Percentiles rank a stretch among this genome's conserved stretches.
Evolutionary conservation across 2,113 vertebrate species (phyloP).

Genomic region (Hyla sarda): DNA sequence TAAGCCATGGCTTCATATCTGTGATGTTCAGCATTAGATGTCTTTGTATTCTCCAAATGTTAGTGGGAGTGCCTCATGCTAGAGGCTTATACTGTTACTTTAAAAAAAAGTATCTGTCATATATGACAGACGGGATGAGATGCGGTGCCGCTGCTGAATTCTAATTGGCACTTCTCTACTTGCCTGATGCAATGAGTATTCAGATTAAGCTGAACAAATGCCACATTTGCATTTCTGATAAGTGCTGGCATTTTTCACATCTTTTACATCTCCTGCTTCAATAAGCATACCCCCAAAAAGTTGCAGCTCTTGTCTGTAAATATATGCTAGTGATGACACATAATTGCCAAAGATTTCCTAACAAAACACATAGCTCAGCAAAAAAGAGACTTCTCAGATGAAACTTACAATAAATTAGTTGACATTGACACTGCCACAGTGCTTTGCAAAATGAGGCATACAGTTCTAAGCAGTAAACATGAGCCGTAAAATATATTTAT

Average conservation of each 20-base stretch:
- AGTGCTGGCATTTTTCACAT: conserved; percentile 69
- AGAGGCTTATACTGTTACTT: conserved; percentile 65
- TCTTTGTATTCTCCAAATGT: conserved; percentile 66
- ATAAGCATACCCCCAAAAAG: conserved; percentile 67
- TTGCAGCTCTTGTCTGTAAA: conserved; percentile 66
- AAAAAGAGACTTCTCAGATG: conserved; percentile 52
- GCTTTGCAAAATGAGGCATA: conserved; percentile 30
- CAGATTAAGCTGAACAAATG: conserved; percentile 78
- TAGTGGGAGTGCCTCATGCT: conserved; percentile 63
- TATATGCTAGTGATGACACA: conserved; percentile 57
- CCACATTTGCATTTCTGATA: conserved; percentile 81
- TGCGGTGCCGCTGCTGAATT: conserved; percentile 70
- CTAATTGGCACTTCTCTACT: conserved; percentile 74
- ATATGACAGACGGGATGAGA: conserved; percentile 72
- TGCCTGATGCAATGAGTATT: conserved; percentile 71
- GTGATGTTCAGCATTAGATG: conserved; percentile 61
- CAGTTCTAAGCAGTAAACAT: conserved; percentile 25
- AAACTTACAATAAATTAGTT: conserved; percentile 37
- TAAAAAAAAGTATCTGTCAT: conserved; percentile 62
- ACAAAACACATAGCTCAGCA: conserved; percentile 29
- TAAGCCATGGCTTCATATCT: conserved; percentile 14
- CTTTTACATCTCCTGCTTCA: conserved; percentile 66
- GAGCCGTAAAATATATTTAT: conserved; percentile 25
- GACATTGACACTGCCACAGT: conserved; percentile 8
- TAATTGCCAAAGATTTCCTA: conserved; percentile 59